Evolutionary conservation across 1,140 invertebrate genomes (phyloP), one percentile per base, ranked within the genome.

Genomic region (Bradynema listronoti): DNA sequence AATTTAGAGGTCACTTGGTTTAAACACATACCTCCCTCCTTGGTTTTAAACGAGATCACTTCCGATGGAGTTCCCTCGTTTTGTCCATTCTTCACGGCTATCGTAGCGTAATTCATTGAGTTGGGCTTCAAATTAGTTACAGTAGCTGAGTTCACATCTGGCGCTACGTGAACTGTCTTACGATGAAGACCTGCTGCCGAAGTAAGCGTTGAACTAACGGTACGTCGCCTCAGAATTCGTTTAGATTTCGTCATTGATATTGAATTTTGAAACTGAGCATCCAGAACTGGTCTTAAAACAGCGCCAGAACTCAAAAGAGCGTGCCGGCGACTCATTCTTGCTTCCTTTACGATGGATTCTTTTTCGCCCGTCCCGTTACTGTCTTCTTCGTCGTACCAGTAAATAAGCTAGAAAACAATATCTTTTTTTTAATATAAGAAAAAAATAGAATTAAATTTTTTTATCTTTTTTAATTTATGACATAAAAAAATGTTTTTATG

Each of bases 31-130:
- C 85, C 83, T 79, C 91, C 92, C 84, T 95, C 90, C 1, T 89
- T 88, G 6, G 89, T 95, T 42, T 86, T 83, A 75, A 96, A 89
- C 60, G 83, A 85, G 27, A 96, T 81, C 0, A 83, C 83, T 66
- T 90, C 86, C 68, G 89, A 92, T 1, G 87, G 82, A 14, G 91
- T 90, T 34, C 93, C 92, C 78, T 88, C 88, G 78, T 88, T 90
- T 50, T 79, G 81, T 27, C 88, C 88, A 78, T 96, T 98, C 72
- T 89, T 90, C 1, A 87, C 91, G 33, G 90, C 81, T 43, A 66
- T 47, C 61, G 87, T 84, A 0, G 90, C 90, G 75, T 85, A 88
- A 77, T 97, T 94, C 77, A 87, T 88, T 24, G 88, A 86, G 78
- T 86, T 87, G 0, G 93, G 90, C 55, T 88, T 86, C 69, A 95